Conservation (phyloP, 2,888 invertebrate species). For the Acheta domesticus region DNA sequence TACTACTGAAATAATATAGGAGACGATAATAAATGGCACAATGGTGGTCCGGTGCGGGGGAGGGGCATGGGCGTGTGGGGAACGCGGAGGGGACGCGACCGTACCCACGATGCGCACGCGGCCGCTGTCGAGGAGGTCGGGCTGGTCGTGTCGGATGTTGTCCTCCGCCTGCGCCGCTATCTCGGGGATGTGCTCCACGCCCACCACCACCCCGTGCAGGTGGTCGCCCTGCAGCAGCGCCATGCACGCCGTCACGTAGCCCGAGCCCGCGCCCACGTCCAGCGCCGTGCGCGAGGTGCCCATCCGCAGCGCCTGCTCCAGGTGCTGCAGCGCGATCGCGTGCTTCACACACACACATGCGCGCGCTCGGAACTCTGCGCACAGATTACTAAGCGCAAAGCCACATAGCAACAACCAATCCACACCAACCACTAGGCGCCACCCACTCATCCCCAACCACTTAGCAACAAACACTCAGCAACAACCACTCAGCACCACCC, state of each 20-base stretch:
- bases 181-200: slow-evolving; percentile 1
- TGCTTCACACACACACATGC: background rate
- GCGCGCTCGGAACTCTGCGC: too few relatives aligned
- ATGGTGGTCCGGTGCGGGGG: too few relatives aligned
- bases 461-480: too few relatives aligned
- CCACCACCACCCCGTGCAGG: background rate
- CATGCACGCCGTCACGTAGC: slow-evolving; percentile 1
- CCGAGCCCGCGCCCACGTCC: background rate
- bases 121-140: background rate
- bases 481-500: too few relatives aligned
- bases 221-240: background rate
- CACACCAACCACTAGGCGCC: too few relatives aligned
- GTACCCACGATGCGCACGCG: background rate
- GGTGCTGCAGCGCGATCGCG: background rate
- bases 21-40: too few relatives aligned
- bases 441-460: too few relatives aligned
- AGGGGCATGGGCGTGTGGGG: too few relatives aligned
- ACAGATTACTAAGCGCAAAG: too few relatives aligned
- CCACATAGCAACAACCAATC: too few relatives aligned
- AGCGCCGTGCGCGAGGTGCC: background rate
- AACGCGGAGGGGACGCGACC: too few relatives aligned
- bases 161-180: background rate
- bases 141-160: background rate
- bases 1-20: too few relatives aligned
- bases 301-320: background rate